Evolutionary conservation across 2,888 invertebrate species (phyloP).

Genomic region (Villa cingulata): DNA sequence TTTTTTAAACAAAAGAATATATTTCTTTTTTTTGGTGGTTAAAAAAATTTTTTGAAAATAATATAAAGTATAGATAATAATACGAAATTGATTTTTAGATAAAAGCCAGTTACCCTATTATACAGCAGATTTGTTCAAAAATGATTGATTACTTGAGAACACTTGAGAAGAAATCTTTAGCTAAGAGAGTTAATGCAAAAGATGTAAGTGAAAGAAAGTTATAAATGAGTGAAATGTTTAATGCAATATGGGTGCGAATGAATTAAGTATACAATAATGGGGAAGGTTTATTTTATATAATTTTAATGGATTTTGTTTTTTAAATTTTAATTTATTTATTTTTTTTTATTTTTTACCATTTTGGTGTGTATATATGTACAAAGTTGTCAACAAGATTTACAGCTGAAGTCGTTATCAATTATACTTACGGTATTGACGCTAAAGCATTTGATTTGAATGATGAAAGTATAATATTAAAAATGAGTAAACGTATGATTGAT

Average conservation of each 20-base stretch:
- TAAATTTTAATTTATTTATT: too few species aligned
- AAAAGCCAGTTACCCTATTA: conserved; percentile 38
- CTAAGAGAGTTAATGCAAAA: conserved; percentile 33
- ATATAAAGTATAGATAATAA: too few species aligned
- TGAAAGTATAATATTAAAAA: conserved; percentile 21
- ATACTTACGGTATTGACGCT: conserved; percentile 37
- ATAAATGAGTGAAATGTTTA: too few species aligned
- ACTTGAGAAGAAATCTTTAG: conserved; percentile 18
- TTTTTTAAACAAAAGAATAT: conserved; percentile 2
- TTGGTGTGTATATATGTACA: too few species aligned
- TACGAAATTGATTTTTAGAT: conserved; percentile 21
- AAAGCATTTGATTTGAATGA: conserved; percentile 29
- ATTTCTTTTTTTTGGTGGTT: too few species aligned
- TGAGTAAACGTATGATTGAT: conserved; percentile 23
- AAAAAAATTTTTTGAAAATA: too few species aligned
- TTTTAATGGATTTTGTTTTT: too few species aligned
- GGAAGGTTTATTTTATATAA: too few species aligned
- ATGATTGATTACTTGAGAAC: conserved; percentile 34
- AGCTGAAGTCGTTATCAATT: conserved; percentile 35
- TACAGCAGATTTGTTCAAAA: conserved; percentile 33
- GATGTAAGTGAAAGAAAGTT: too few species aligned
- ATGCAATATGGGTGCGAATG: too few species aligned
- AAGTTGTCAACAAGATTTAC: conserved; percentile 31
- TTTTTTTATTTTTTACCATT: too few species aligned
- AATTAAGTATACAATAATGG: too few species aligned